Base-by-base conservation (phyloP, 2,113 vertebrate genomes). In the Leuciscus idus region DNA sequence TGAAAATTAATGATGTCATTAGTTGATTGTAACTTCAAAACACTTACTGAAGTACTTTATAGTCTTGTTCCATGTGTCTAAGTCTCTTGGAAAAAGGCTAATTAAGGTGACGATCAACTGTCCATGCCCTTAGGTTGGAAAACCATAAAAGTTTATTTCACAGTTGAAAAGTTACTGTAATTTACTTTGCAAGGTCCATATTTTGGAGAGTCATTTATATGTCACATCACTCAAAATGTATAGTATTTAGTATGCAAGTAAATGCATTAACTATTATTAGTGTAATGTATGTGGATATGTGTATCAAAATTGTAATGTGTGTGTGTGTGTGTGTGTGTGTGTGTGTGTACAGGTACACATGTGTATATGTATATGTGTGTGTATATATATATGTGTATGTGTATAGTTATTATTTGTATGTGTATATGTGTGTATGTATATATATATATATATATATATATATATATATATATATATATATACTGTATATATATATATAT, bases 1-100 rank as follows among this genome's bases (percentile, higher is more conserved):
- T 64, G 15, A 46, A 81, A 61, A 62, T 61, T n/a, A 81, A 81
- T 81, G 13, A 64, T 81, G 59, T 64, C 23, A 81, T 64, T 81
- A 80, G 33, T 26, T 43, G 12, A 80, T 43, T 61, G 17, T 3
- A 11, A 81, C 78, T 46, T 80, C 59, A 28, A 46, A 59, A 81
- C 55, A 80, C 57, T 62, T 15, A 62, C 57, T 62, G 77, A 80
- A 80, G 77, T 61, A 26, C n/a, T 81, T 81, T 64, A 64, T 26
- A 13, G 36, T 48, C 33, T 28, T 64, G 33, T 26, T 50, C 26
- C 50, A 75, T 50, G 36, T 6, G n/a, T 75, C 39, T 28, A 30
- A 19, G 39, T 64, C 23, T 46, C 7, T 61, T 62, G 4, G 21
- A 61, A 59, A 46, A 64, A 62, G 59, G 33, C 57, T 43, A 62